Evolutionary conservation across 2,888 invertebrate genomes (phyloP).

Genomic region (Drosophila nr. perissopoda): DNA sequence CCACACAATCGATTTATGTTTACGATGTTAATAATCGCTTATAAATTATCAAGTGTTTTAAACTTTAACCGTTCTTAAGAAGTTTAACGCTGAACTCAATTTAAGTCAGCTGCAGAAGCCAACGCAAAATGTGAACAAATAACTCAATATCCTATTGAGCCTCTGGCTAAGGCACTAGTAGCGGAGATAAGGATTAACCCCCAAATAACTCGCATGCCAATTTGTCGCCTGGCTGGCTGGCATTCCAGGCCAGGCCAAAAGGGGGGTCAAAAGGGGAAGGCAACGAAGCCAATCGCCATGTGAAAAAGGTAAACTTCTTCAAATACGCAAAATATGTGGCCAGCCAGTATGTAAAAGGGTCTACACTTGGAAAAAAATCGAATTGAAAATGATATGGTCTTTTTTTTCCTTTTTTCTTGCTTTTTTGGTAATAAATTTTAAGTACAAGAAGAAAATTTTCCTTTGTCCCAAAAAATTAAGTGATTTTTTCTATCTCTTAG

Average conservation of each 20-base stretch:
- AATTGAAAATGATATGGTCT: not conserved
- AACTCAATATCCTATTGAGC: conserved; percentile 8
- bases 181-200: not conserved
- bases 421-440: not conserved
- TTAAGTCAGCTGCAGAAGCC: not conserved
- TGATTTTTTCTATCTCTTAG: not conserved
- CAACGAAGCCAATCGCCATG: conserved; percentile 30
- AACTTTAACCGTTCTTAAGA: not conserved
- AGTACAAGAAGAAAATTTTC: not conserved
- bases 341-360: not conserved
- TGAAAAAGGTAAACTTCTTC: conserved; percentile 17
- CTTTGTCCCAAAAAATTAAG: not conserved
- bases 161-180: not conserved
- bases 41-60: not conserved
- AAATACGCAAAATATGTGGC: conserved; percentile 24
- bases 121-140: not conserved
- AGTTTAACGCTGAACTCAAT: not conserved
- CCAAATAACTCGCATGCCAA: conserved; percentile 15
- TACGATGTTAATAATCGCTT: not conserved
- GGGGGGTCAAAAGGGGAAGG: not conserved
- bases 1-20: too few species aligned
- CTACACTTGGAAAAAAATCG: not conserved
- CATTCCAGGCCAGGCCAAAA: conserved; percentile 2
- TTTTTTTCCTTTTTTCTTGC: not conserved
- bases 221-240: conserved; percentile 17